Conservation (phyloP, 2,113 vertebrate genomes). For the Tretioscincus oriximinensis region DNA sequence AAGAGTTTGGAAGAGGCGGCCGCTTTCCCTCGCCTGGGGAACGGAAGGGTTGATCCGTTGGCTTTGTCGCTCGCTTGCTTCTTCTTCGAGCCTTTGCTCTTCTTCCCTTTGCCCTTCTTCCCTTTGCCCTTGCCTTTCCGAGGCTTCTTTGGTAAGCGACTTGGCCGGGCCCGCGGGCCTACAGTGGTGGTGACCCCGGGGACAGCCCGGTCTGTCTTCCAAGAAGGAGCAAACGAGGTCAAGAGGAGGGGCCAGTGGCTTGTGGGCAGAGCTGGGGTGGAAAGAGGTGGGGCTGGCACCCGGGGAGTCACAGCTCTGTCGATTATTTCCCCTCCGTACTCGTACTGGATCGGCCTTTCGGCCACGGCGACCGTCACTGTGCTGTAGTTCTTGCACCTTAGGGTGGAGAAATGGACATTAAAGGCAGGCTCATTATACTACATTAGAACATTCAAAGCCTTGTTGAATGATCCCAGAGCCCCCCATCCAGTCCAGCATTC, state of each 20-base stretch:
- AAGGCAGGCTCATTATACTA: too few relatives aligned
- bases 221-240: not conserved
- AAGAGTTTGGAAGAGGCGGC: conserved; percentile 30
- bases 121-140: conserved; percentile 69
- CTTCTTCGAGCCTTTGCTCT: conserved; percentile 71
- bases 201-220: not conserved
- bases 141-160: conserved; percentile 60
- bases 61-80: conserved; percentile 44
- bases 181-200: accelerated
- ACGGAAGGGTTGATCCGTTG: accelerated
- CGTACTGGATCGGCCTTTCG: conserved; percentile 80
- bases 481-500: too few relatives aligned
- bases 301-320: conserved; percentile 67
- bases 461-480: too few relatives aligned
- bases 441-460: too few relatives aligned
- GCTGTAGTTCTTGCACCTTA: conserved; percentile 85
- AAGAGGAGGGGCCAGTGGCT: accelerated
- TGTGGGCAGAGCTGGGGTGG: not conserved
- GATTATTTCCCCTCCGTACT: conserved; percentile 81
- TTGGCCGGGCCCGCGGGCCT: conserved; percentile 40
- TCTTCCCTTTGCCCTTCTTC: conserved; percentile 49
- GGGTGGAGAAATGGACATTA: not conserved
- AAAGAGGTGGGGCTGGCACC: not conserved
- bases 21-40: not conserved
- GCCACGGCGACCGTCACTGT: conserved; percentile 79